phyloP scores from a whole-genome alignment of 2,113 vertebrate genomes.

The Cervus canadensis region DNA sequence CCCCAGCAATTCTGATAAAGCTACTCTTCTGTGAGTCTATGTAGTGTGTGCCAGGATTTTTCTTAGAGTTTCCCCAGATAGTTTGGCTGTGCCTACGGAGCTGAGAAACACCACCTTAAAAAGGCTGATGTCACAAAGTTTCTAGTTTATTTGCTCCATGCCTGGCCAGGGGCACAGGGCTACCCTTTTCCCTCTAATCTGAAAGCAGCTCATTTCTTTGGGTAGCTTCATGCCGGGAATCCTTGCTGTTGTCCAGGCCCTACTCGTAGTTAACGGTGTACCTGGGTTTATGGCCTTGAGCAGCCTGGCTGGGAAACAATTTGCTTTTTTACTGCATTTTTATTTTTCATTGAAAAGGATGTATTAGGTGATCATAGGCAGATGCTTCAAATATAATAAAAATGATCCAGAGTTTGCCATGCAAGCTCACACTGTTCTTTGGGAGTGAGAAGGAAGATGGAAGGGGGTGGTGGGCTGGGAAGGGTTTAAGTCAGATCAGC shows the following conservation, averaged over 20 bases:
- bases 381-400: neutral
- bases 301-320: neutral
- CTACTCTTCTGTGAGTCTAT: neutral
- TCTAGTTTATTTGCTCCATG: neutral
- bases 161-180: neutral
- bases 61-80: neutral
- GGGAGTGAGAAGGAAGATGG: neutral
- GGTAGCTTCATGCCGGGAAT: neutral
- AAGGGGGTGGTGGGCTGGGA: neutral
- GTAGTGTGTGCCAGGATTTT: neutral
- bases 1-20: neutral
- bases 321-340: neutral
- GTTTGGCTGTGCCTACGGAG: neutral
- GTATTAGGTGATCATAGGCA: neutral
- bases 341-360: neutral
- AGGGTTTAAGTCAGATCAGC: neutral
- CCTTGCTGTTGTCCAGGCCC: neutral
- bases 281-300: neutral
- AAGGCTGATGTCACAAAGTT: neutral
- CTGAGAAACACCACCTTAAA: neutral
- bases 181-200: neutral
- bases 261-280: neutral
- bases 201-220: neutral
- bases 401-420: neutral
- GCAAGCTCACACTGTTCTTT: neutral